Base-by-base conservation (phyloP, 2,888 invertebrate genomes). In the Latheticus oryzae region DNA sequence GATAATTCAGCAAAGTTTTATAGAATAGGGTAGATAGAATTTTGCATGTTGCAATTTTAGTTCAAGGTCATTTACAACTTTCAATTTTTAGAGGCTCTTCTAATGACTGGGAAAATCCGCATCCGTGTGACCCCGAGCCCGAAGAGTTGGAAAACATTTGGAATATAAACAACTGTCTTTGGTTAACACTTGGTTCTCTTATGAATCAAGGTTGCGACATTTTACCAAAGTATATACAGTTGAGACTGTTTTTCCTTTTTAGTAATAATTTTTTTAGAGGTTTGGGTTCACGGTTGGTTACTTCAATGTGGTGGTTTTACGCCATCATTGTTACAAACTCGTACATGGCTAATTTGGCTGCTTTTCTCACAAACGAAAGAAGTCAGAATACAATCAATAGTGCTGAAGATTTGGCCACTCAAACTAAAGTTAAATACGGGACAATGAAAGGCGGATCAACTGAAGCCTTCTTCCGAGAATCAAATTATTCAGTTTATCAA, bases 371-470 rank as follows among this genome's bases (percentile, higher is more conserved):
- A 0, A 91, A 43, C 3, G 52, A 57, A 21, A 42, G 43, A 35
- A 51, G 90, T 60, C 88, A 88, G 21, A 2, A 9, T 3, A 89
- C 92, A 2, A 95, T 97, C 58, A 89, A 90, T 73, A 89, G 90
- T 66, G 95, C 91, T 0, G 95, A 96, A 72, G 95, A 95, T 76
- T 83, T 97, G 53, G 90, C 93, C 0, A 87, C 88, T 73, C 97
- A 97, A 78, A 93, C 88, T 7, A 93, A 92, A 79, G 95, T 97
- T 61, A 95, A 95, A 78, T 97, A 95, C 76, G 97, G 97, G 0
- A 90, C 90, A 1, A 81, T 95, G 13, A 73, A 78, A 9, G 90
- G 90, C n/a, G 97, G 97, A 7, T 92, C 95, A 2, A 97, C 97
- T 0, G 86, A 87, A 73, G 85, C 87, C 1, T 97, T 97, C 78